Conservation (phyloP, 2,888 invertebrate species). For the Pammene fasciana region DNA sequence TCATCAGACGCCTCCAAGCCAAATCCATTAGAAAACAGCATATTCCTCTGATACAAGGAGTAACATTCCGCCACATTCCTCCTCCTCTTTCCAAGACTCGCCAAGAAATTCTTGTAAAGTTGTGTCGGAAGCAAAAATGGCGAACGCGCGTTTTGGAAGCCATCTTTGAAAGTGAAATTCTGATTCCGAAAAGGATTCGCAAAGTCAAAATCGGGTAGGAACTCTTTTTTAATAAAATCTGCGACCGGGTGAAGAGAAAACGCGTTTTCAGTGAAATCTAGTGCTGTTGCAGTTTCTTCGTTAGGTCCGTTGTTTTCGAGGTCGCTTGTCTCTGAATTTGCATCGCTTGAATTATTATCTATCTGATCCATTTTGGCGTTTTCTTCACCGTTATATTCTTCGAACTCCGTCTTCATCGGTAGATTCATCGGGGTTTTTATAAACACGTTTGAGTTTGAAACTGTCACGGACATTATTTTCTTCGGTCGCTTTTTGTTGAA, state of each 20-base stretch:
- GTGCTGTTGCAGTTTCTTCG: conserved; percentile 62
- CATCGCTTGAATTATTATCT: conserved; percentile 73
- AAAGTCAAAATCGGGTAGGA: conserved; percentile 76
- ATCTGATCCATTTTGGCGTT: conserved; percentile 64
- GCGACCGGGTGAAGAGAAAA: conserved; percentile 73
- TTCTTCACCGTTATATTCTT: conserved; percentile 65
- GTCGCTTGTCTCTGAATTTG: conserved; percentile 74
- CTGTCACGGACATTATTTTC: conserved; percentile 71
- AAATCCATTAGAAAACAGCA: conserved; percentile 80
- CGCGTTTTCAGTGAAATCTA: conserved; percentile 74
- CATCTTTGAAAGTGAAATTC: conserved; percentile 71
- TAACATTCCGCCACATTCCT: conserved; percentile 77
- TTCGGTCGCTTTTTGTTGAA: conserved; percentile 49
- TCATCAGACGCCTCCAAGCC: conserved; percentile 76
- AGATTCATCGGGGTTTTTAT: conserved; percentile 73
- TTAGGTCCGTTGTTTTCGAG: conserved; percentile 69
- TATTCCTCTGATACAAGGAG: conserved; percentile 79
- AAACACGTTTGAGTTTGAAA: conserved; percentile 70
- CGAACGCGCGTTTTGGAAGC: conserved; percentile 66
- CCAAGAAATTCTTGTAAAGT: conserved; percentile 90
- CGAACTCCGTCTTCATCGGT: conserved; percentile 77
- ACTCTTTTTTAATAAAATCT: conserved; percentile 80
- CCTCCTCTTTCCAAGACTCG: conserved; percentile 82
- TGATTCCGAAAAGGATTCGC: conserved; percentile 75
- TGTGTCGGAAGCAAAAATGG: conserved; percentile 89